A percentile compares a stretch with the other conserved stretches of the same genome.
These are phyloP conservation scores for Andrena camellia DNA, from an alignment of 2,888 invertebrate species.

Conservation along the genomic window DNA sequence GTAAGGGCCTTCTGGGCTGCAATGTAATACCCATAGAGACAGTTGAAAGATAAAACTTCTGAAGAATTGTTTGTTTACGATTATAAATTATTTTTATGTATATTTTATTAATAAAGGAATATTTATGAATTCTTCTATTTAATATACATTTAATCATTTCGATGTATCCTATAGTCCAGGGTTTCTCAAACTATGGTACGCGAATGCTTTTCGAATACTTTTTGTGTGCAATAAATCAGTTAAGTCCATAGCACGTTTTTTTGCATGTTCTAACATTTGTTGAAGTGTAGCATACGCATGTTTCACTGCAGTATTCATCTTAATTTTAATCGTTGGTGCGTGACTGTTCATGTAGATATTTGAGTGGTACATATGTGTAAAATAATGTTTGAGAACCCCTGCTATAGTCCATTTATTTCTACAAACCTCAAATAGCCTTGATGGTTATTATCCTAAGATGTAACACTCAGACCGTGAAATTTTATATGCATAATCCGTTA, in stretches of 20 bases:
- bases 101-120: slow-evolving; percentile 57
- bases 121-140: slow-evolving; percentile 43
- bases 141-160: slow-evolving; percentile 11
- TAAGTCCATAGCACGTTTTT: too few species aligned
- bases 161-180: background rate
- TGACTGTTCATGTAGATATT: too few species aligned
- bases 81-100: slow-evolving; percentile 45
- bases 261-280: too few species aligned
- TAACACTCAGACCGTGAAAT: slow-evolving; percentile 50
- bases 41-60: slow-evolving; percentile 81
- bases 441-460: slow-evolving; percentile 39
- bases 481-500: slow-evolving; percentile 57
- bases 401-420: background rate
- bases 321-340: too few species aligned
- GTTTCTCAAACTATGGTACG: too few species aligned
- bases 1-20: slow-evolving; percentile 92
- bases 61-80: slow-evolving; percentile 23
- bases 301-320: too few species aligned
- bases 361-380: too few species aligned
- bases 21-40: slow-evolving; percentile 87
- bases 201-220: too few species aligned
- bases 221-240: too few species aligned
- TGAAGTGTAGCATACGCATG: too few species aligned
- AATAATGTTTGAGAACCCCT: too few species aligned
- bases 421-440: slow-evolving; percentile 18